These are phyloP conservation scores for Tetramorium bicarinatum DNA, from an alignment of 2,888 invertebrate genomes.

Conservation along the genomic window DNA sequence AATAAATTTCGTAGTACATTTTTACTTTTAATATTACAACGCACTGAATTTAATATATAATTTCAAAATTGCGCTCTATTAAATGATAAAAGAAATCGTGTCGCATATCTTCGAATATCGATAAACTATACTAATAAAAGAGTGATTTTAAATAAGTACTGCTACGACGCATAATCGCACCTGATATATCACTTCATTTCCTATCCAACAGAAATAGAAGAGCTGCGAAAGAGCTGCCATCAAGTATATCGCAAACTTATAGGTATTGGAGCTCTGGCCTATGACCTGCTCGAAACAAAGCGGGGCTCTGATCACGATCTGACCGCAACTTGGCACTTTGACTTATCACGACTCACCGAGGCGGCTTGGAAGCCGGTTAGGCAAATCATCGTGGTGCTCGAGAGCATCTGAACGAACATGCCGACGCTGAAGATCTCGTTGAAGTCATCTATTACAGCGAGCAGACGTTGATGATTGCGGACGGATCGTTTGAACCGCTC, in stretches of 20 bases:
- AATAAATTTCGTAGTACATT: background rate
- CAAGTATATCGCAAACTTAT: slow-evolving; percentile 77
- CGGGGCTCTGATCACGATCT: slow-evolving; percentile 62
- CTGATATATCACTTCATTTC: slow-evolving; percentile 77
- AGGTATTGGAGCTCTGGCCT: slow-evolving; percentile 72
- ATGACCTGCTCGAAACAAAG: slow-evolving; percentile 71
- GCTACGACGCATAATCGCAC: slow-evolving; percentile 59
- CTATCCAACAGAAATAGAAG: slow-evolving; percentile 78
- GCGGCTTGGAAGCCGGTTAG: slow-evolving; percentile 81
- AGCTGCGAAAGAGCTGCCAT: slow-evolving; percentile 78
- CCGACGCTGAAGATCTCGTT: slow-evolving; percentile 77
- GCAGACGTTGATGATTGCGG: slow-evolving; percentile 76
- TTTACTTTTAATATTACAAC: background rate
- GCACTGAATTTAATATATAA: background rate
- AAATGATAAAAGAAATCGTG: background rate
- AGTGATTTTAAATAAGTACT: background rate
- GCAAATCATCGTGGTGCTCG: slow-evolving; percentile 81
- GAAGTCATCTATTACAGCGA: slow-evolving; percentile 71
- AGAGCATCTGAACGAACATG: slow-evolving; percentile 79
- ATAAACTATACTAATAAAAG: background rate
- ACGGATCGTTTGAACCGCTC: slow-evolving; percentile 69
- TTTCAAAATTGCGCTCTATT: background rate
- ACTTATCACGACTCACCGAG: slow-evolving; percentile 68
- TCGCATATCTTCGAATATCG: too few species aligned
- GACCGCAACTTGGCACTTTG: background rate